A percentile compares a stretch with the other conserved stretches of the same genome.
Conservation (phyloP, 2,888 invertebrate genomes). For the Erpobdella octoculata region DNA sequence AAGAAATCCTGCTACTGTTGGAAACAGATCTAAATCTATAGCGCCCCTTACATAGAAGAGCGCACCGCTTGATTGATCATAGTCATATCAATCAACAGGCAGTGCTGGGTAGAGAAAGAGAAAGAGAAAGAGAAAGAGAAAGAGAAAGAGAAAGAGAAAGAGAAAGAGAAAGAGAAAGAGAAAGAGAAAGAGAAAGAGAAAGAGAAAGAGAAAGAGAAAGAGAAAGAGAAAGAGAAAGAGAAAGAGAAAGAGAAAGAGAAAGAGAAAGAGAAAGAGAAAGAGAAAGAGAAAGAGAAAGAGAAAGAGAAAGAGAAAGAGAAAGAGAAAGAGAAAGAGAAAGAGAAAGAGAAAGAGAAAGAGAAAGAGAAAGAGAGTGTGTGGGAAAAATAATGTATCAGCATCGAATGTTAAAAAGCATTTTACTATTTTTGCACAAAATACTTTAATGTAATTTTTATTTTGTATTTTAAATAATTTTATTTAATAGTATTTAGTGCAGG, state of each 20-base stretch:
- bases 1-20: too few species aligned
- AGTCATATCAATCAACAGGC: too few species aligned
- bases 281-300: not conserved
- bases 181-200: not conserved
- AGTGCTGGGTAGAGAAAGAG: conserved; percentile 11
- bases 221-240: not conserved
- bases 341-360: not conserved
- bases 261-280: not conserved
- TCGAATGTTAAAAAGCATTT: not conserved
- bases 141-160: conserved; percentile 9
- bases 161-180: conserved; percentile 1
- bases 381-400: not conserved
- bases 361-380: not conserved
- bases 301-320: not conserved
- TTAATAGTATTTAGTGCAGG: not conserved
- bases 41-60: too few species aligned
- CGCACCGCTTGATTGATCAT: too few species aligned
- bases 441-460: not conserved
- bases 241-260: not conserved
- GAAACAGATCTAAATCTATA: too few species aligned
- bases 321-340: not conserved
- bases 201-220: not conserved
- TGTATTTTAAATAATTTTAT: not conserved
- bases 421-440: not conserved
- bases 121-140: conserved; percentile 18